Evolutionary conservation across 2,888 invertebrate species (phyloP).

Genomic region (Synergus itoensis): DNA sequence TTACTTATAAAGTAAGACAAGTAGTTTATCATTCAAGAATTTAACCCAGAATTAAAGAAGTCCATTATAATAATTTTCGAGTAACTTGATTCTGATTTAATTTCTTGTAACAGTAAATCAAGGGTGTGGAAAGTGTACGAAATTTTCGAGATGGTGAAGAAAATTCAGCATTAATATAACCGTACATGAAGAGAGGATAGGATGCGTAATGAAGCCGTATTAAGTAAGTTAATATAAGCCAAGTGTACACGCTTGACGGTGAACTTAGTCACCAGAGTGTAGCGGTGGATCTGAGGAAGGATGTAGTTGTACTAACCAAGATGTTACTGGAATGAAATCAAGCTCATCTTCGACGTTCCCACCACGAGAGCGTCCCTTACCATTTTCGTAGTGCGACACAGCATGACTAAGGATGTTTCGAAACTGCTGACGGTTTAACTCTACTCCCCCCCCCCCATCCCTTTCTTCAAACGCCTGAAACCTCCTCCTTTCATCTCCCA

Average conservation of each 20-base stretch:
- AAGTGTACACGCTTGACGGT: conserved; percentile 69
- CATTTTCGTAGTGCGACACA: conserved; percentile 49
- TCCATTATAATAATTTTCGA: not conserved
- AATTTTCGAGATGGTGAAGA: not conserved
- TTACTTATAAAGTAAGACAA: too few species aligned
- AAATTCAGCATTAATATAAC: conserved; percentile 21
- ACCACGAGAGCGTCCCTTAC: conserved; percentile 33
- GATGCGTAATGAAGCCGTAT: conserved; percentile 70
- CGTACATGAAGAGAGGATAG: conserved; percentile 43
- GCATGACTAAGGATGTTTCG: conserved; percentile 56
- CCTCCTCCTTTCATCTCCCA: conserved; percentile 45
- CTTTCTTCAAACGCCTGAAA: conserved; percentile 6
- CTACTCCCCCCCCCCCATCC: conserved; percentile 43
- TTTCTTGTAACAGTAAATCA: not conserved
- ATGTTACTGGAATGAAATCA: conserved; percentile 61
- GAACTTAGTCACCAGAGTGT: conserved; percentile 64
- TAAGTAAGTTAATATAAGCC: conserved; percentile 71
- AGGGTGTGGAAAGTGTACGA: not conserved
- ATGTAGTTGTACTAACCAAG: conserved; percentile 65
- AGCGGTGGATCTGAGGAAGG: conserved; percentile 59
- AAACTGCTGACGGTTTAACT: conserved; percentile 61
- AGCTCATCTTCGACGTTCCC: conserved; percentile 44
- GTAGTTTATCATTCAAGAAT: not conserved
- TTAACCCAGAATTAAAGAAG: not conserved
- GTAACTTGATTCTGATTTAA: not conserved